These are phyloP conservation scores for Sternarchorhynchus goeldii DNA, from an alignment of 2,797 vertebrate species.

Conservation along the genomic window DNA sequence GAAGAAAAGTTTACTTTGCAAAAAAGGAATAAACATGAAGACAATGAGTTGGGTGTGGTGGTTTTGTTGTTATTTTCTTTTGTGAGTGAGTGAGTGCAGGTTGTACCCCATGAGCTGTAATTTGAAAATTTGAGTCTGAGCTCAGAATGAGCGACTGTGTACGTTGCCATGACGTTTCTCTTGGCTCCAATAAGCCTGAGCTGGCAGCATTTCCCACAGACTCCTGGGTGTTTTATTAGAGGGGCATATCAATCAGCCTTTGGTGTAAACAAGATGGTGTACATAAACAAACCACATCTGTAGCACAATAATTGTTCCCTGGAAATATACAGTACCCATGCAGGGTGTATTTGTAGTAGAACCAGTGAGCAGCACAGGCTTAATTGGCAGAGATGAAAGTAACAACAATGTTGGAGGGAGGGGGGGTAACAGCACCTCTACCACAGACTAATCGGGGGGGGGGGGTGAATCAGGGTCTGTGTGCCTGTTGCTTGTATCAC, in stretches of 20 bases:
- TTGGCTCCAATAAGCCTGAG: slow-evolving; percentile 7
- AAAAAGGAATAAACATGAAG: slow-evolving; percentile 58
- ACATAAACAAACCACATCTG: slow-evolving; percentile 64
- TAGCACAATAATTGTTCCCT: slow-evolving; percentile 57
- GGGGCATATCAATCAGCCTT: slow-evolving; percentile 50
- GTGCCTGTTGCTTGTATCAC: too few species aligned
- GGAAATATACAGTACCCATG: slow-evolving; percentile 39
- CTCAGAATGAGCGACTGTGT: neutral
- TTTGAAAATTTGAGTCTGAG: neutral
- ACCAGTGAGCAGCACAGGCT: slow-evolving; percentile 44
- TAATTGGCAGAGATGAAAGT: slow-evolving; percentile 57
- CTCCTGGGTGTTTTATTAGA: slow-evolving; percentile 54
- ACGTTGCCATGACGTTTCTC: neutral
- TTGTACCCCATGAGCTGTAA: neutral
- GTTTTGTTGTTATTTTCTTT: slow-evolving; percentile 19
- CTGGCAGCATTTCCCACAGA: slow-evolving; percentile 37
- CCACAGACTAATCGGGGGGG: slow-evolving; percentile 38
- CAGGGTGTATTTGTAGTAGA: slow-evolving; percentile 48
- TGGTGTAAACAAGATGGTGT: slow-evolving; percentile 56
- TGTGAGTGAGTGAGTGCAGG: neutral
- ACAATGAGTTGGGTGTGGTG: slow-evolving; percentile 29
- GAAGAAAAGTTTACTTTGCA: slow-evolving; percentile 65
- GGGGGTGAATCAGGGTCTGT: slow-evolving; percentile 25
- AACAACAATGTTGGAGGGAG: slow-evolving; percentile 41
- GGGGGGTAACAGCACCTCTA: slow-evolving; percentile 52